Base-by-base conservation (phyloP, 2,797 vertebrate species). In the Sus cebifrons region DNA sequence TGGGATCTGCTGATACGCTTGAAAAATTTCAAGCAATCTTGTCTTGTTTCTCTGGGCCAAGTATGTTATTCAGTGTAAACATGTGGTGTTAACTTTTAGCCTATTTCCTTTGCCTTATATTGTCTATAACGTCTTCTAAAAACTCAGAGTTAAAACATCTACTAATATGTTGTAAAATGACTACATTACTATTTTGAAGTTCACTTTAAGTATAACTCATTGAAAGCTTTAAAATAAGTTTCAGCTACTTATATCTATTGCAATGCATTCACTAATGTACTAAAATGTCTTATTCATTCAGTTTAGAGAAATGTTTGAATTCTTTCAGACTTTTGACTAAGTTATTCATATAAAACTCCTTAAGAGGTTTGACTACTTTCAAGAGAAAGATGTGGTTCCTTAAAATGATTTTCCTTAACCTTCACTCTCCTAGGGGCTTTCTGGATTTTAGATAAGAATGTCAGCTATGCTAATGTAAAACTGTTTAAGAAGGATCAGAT, bases 361-460 rank as follows among this genome's bases (percentile, higher is more conserved):
- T 83, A 36, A 89, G 58, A 82, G 3, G 0, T 82, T 58, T 67
- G 9, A 84, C 94, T 85, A 27, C n/a, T 73, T 94, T 70, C 27
- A 75, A 94, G 40, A 94, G 82, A 74, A 92, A 82, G 52, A 60
- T 70, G 79, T 83, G 44, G 21, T 78, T 95, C 77, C n/a, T 90
- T 90, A 74, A 74, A 89, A 92, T 60, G 29, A 7, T 73, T 84
- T 94, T 65, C 27, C 25, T 78, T 91, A 87, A 44, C 18, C 44
- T 91, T 78, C 23, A 13, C 21, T 90, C 20, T 96, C 65, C 62
- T 56, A 29, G 62, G 78, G 15, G 54, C 13, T 95, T 89, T 91
- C 74, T 83, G 44, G 73, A 91, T 84, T 94, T 94, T 49, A 96
- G 87, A 75, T 88, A 86, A 96, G 86, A 97, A 89, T 95, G 58